A percentile compares a stretch with the other conserved stretches of the same genome.
Conservation (phyloP, 2,113 vertebrate genomes). For the Ariopsis seemanni region DNA sequence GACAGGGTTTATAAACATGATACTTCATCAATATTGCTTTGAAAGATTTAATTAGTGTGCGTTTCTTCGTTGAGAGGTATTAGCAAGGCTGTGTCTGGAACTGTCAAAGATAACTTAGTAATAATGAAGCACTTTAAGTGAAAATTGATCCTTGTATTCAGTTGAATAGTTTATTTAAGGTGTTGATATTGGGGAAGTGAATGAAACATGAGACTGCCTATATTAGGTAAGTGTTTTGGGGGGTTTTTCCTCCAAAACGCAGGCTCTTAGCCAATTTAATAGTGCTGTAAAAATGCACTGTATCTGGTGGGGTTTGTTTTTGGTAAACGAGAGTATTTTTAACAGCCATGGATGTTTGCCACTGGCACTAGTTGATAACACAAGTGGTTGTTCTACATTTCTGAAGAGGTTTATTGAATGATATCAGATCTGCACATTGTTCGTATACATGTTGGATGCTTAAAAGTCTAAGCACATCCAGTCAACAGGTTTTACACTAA, state of each 20-base stretch:
- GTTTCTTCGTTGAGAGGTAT: conserved; percentile 32
- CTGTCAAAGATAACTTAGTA: conserved; percentile 25
- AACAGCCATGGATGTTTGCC: background rate
- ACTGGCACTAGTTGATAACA: background rate
- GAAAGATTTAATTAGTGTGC: conserved; percentile 4
- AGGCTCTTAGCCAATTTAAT: conserved; percentile 23
- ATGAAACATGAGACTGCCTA: conserved; percentile 38
- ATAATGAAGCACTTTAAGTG: conserved; percentile 45
- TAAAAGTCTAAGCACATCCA: conserved; percentile 36
- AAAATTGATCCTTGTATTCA: conserved; percentile 35
- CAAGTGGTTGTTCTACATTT: conserved; percentile 6
- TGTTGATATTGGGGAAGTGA: conserved; percentile 4
- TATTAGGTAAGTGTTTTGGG: conserved; percentile 45
- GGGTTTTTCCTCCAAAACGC: background rate
- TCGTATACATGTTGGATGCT: conserved; percentile 2
- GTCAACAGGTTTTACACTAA: conserved; percentile 30
- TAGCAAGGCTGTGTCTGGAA: conserved; percentile 41
- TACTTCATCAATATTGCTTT: conserved; percentile 17
- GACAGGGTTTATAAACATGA: conserved; percentile 3
- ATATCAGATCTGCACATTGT: conserved; percentile 19
- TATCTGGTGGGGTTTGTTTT: background rate
- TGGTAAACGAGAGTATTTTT: conserved; percentile 1
- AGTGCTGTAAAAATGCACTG: background rate
- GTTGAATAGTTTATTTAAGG: conserved; percentile 35
- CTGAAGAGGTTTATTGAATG: background rate